Conservation (phyloP, 2,888 invertebrate species). For the Noctua comes region DNA sequence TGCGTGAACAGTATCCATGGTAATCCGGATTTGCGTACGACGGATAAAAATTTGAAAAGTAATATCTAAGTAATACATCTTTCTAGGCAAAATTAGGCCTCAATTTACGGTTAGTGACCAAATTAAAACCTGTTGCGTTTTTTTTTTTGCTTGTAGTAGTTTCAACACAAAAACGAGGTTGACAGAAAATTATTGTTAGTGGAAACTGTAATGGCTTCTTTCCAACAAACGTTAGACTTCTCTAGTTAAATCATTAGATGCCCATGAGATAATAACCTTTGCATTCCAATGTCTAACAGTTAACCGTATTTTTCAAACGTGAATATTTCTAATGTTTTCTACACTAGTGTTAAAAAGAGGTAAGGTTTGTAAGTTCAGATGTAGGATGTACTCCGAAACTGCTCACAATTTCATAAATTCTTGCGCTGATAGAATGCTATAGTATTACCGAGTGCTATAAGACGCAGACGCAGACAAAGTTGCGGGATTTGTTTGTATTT, state of each 20-base stretch:
- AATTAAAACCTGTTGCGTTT: neutral
- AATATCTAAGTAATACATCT: constrained; percentile 29
- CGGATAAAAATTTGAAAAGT: constrained; percentile 7
- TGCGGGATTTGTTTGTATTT: constrained; percentile 2
- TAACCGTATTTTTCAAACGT: constrained; percentile 2
- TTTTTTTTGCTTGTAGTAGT: neutral
- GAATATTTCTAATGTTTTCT: constrained; percentile 1
- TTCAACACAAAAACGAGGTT: constrained; percentile 13
- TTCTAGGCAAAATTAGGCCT: neutral
- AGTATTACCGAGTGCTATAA: neutral
- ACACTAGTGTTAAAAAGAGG: neutral
- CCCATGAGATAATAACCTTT: constrained; percentile 47
- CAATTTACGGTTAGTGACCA: neutral
- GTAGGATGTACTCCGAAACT: neutral
- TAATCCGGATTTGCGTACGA: constrained; percentile 20
- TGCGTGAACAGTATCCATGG: constrained; percentile 36
- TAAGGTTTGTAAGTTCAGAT: no score
- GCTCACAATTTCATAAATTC: neutral
- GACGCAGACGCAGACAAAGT: neutral
- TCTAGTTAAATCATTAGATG: constrained; percentile 42
- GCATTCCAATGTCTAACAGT: constrained; percentile 28
- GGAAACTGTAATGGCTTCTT: constrained; percentile 49
- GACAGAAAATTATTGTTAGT: constrained; percentile 29
- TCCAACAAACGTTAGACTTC: constrained; percentile 45
- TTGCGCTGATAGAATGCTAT: neutral